A percentile compares a stretch with the other conserved stretches of the same genome.
These are phyloP conservation scores for Chaenocephalus aceratus DNA, from an alignment of 2,113 vertebrate genomes.

Conservation along the genomic window DNA sequence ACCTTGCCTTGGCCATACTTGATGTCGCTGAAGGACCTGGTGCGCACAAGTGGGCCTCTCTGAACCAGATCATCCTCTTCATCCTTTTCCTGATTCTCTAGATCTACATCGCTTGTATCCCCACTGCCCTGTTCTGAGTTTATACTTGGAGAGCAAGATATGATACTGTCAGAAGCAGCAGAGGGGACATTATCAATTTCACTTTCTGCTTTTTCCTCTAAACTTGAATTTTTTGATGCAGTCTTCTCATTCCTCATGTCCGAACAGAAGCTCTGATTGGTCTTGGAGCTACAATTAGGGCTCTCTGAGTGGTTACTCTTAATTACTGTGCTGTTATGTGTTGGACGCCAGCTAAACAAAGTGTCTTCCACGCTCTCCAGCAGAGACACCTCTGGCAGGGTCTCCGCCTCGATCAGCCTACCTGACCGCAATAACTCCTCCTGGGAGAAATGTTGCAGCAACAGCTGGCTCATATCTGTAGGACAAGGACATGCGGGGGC, in stretches of 20 bases:
- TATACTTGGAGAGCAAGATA: constrained; percentile 19
- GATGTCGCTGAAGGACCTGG: constrained; percentile 73
- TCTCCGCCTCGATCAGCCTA: constrained; percentile 86
- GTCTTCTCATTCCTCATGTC: constrained; percentile 6
- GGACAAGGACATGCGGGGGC: not conserved
- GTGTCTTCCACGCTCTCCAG: constrained; percentile 85
- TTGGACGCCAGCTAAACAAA: constrained; percentile 44
- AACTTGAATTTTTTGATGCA: constrained; percentile 16
- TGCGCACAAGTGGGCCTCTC: constrained; percentile 64
- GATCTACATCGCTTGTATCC: not conserved
- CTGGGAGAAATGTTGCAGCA: constrained; percentile 84
- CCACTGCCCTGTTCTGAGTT: constrained; percentile 23
- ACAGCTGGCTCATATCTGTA: constrained; percentile 75
- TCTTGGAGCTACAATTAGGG: constrained; percentile 1
- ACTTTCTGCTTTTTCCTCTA: constrained; percentile 28
- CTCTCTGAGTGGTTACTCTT: constrained; percentile 8
- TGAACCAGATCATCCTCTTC: constrained; percentile 34
- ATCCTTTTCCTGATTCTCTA: not conserved
- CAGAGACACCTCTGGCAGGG: constrained; percentile 87
- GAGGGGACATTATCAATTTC: constrained; percentile 17
- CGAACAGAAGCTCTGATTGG: constrained; percentile 8
- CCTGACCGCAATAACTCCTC: constrained; percentile 77
- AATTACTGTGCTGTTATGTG: constrained; percentile 12
- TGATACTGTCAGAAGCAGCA: constrained; percentile 8
- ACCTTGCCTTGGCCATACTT: constrained; percentile 83